Conservation (phyloP, 2,888 invertebrate genomes). For the Prosapia bicincta region DNA sequence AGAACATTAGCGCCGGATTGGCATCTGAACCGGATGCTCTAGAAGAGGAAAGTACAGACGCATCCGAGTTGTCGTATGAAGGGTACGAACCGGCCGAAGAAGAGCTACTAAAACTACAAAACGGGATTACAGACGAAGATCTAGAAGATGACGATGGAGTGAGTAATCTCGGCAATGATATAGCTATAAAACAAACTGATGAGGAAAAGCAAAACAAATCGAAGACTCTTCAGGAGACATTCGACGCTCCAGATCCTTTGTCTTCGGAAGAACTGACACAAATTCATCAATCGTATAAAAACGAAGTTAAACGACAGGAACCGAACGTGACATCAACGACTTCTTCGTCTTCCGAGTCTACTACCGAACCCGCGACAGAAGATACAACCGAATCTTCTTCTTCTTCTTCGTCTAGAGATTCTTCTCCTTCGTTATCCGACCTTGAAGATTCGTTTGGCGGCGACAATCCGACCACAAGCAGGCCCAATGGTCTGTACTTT, state of each 20-base stretch:
- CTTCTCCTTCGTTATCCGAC: conserved; percentile 56
- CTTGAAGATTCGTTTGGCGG: conserved; percentile 77
- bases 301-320: conserved; percentile 53
- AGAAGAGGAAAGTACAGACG: conserved; percentile 12
- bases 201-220: conserved; percentile 30
- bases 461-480: conserved; percentile 49
- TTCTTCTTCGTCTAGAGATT: conserved; percentile 9
- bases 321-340: conserved; percentile 32
- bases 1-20: conserved; percentile 32
- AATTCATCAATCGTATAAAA: conserved; percentile 47
- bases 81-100: conserved; percentile 28
- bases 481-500: conserved; percentile 77
- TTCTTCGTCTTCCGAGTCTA: background rate
- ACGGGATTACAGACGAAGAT: conserved; percentile 18
- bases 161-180: background rate
- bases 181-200: background rate
- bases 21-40: background rate
- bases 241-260: conserved; percentile 48
- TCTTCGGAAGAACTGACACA: conserved; percentile 47
- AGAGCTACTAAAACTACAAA: conserved; percentile 23
- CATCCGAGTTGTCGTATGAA: conserved; percentile 19
- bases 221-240: conserved; percentile 44
- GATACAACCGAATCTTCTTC: background rate
- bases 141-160: background rate
- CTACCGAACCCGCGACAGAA: conserved; percentile 4